These are phyloP conservation scores for Tetheella fluctuosa DNA, from an alignment of 2,888 invertebrate species.

Conservation along the genomic window DNA sequence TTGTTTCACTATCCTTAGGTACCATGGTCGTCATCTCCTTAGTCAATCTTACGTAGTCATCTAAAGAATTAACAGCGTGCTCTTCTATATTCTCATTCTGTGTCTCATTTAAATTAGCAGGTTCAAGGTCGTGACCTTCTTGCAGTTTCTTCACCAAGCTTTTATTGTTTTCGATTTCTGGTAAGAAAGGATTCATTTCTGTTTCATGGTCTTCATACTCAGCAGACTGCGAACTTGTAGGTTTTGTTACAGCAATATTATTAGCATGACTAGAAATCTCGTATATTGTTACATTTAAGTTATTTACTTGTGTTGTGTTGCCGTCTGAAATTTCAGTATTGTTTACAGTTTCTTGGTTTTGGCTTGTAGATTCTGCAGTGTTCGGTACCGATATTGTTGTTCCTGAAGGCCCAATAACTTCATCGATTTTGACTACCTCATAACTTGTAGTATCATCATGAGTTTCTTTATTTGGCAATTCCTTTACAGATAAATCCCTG, in stretches of 20 bases:
- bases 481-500: slow-evolving; percentile 41
- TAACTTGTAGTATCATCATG: slow-evolving; percentile 24
- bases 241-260: slow-evolving; percentile 51
- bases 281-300: slow-evolving; percentile 75
- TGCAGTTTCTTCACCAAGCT: slow-evolving; percentile 84
- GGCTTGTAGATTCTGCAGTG: slow-evolving; percentile 18
- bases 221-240: slow-evolving; percentile 52
- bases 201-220: slow-evolving; percentile 77
- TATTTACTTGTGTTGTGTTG: slow-evolving; percentile 57
- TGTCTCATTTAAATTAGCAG: slow-evolving; percentile 68
- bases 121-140: slow-evolving; percentile 80
- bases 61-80: slow-evolving; percentile 40
- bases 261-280: slow-evolving; percentile 66
- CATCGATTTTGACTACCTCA: slow-evolving; percentile 23
- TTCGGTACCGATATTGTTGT: slow-evolving; percentile 26
- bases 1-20: slow-evolving; percentile 24
- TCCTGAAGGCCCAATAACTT: slow-evolving; percentile 27
- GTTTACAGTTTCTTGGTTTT: slow-evolving; percentile 17
- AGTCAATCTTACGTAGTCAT: slow-evolving; percentile 28
- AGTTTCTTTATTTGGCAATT: slow-evolving; percentile 30
- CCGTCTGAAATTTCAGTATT: slow-evolving; percentile 11
- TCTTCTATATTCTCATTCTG: slow-evolving; percentile 74
- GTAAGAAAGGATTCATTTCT: slow-evolving; percentile 87
- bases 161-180: slow-evolving; percentile 86
- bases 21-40: slow-evolving; percentile 23